phyloP scores from a whole-genome alignment of 2,888 invertebrate species.

The Halictus quadricinctus region DNA sequence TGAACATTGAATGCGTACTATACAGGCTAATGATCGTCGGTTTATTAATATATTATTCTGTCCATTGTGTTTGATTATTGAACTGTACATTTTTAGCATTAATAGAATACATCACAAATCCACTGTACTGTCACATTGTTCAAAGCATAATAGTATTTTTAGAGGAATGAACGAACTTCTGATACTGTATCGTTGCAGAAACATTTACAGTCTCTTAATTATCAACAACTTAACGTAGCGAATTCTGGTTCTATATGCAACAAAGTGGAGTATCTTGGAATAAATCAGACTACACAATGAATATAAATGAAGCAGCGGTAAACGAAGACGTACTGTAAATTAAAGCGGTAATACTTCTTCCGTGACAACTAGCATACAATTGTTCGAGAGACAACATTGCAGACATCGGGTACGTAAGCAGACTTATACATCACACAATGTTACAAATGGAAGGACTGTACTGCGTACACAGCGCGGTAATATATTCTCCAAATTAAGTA shows the following conservation, averaged over 20 bases:
- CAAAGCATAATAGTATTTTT: no score
- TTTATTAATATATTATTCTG: no score
- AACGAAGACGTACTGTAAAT: conserved; percentile 2
- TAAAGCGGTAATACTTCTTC: not conserved
- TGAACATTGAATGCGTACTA: no score
- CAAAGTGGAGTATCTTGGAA: not conserved
- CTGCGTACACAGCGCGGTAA: not conserved
- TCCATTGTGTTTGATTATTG: no score
- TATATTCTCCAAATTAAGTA: not conserved
- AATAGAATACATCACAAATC: no score
- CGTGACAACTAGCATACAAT: not conserved
- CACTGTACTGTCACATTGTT: no score
- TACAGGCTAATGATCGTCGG: no score
- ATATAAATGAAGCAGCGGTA: not conserved
- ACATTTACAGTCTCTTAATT: not conserved
- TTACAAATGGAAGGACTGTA: not conserved
- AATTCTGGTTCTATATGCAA: not conserved
- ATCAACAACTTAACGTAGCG: not conserved
- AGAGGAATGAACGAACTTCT: no score
- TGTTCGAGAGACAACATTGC: not conserved
- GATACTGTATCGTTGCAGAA: not conserved
- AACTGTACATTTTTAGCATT: no score
- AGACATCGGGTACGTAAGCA: not conserved
- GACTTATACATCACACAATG: not conserved
- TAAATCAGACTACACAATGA: not conserved